Evolutionary conservation across 2,888 invertebrate genomes (phyloP).

Genomic region (Aelia acuminata): DNA sequence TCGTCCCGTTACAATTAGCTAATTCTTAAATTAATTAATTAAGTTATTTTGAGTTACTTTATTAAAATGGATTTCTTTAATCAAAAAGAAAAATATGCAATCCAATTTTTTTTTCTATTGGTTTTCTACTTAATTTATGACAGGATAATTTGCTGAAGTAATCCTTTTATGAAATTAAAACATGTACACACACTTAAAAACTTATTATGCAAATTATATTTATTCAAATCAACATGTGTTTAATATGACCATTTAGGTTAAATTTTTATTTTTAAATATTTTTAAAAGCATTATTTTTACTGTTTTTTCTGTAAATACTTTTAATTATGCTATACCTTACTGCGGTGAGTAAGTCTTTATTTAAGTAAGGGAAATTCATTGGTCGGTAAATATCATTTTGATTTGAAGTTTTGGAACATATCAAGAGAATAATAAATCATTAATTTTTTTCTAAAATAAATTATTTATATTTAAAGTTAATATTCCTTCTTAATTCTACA

Average conservation of each 20-base stretch:
- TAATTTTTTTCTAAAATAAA: neutral
- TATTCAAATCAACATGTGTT: neutral
- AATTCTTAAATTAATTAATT: neutral
- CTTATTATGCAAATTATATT: neutral
- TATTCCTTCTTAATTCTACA: neutral
- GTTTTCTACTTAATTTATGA: neutral
- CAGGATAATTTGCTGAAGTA: neutral
- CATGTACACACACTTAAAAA: too few species aligned
- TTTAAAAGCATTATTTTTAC: neutral
- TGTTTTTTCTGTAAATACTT: neutral
- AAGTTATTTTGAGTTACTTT: neutral
- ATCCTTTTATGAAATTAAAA: neutral
- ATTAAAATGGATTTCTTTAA: too few species aligned
- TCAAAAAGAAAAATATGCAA: too few species aligned
- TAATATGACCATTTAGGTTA: neutral
- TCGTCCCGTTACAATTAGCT: too few species aligned
- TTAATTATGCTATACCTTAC: neutral
- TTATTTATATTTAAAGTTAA: neutral
- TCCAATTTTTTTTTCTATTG: too few species aligned
- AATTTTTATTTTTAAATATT: neutral
- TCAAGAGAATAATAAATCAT: neutral
- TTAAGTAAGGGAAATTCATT: neutral
- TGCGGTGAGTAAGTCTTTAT: neutral
- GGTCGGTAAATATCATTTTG: neutral
- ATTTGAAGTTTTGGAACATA: neutral